phyloP scores from a whole-genome alignment of 2,797 vertebrate species.

The Enteromius anoplus region DNA sequence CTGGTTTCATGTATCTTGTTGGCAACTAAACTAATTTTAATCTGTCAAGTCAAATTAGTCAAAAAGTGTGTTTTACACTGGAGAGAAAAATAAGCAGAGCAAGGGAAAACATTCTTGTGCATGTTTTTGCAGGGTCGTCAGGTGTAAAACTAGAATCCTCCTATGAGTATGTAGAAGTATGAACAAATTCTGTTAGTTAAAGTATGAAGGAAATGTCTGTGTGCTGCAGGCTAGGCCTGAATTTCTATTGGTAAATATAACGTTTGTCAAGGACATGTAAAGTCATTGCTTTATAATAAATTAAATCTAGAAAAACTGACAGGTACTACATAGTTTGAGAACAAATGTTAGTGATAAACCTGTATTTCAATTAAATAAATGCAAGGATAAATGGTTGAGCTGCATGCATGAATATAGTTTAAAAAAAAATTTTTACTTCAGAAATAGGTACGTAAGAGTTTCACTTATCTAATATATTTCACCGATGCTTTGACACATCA shows the following conservation, averaged over 20 bases:
- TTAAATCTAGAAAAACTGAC: not conserved
- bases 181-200: not conserved
- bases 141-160: constrained; percentile 5
- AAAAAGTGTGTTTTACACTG: not conserved
- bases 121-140: not conserved
- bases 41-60: not conserved
- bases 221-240: not conserved
- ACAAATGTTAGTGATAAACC: not conserved
- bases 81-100: not conserved
- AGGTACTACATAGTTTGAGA: not conserved
- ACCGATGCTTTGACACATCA: not conserved
- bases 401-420: not conserved
- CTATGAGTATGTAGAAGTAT: not conserved
- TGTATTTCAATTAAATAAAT: not conserved
- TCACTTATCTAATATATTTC: not conserved
- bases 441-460: not conserved
- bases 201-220: not conserved
- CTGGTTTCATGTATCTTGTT: not conserved
- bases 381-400: not conserved
- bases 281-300: not conserved
- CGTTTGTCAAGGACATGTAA: not conserved
- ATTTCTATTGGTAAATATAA: not conserved
- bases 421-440: not conserved
- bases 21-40: not conserved
- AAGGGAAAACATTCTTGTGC: constrained; percentile 3